Evolutionary conservation across 37 sponge, comb jelly and placozoan species (phyloP), one percentile per base, ranked within the genome.

Genomic region (Dysidea cf. avara): DNA sequence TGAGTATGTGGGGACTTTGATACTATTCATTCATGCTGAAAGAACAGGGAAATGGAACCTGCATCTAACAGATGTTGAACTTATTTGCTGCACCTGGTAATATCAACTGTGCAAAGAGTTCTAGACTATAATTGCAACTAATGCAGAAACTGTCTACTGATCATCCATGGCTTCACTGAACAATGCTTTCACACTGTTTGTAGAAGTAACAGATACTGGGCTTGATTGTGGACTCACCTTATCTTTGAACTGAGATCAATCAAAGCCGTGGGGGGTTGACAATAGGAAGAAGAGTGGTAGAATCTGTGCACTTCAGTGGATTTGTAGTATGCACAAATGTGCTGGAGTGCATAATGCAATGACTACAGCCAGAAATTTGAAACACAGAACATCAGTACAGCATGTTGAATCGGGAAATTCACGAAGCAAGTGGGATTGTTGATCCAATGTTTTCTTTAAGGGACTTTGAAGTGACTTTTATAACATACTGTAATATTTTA

Each of bases 401-500:
- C n/a, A n/a, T n/a, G n/a, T n/a, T n/a, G n/a, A n/a, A n/a, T n/a
- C n/a, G n/a, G n/a, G n/a, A n/a, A n/a, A n/a, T n/a, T n/a, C n/a
- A n/a, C n/a, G n/a, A n/a, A n/a, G n/a, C n/a, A n/a, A n/a, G n/a
- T n/a, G n/a, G n/a, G n/a, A 82, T 75, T 31, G 58, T 71, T 29
- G 83, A 83, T 31, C 84, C 84, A 3, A 83, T 77, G 16, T 83
- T 83, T 46, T 39, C 7, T 17, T 56, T 83, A 3, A 71, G 84
- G 2, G 84, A 83, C 60, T 83, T 83, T 53, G 76, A 83, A 49
- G 84, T 83, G 6, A 83, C 77, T 20, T 39, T 54, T 3, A 75
- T 76, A 47, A 83, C 84, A 13, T 76, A 58, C 7, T 54, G 77
- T 11, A 76, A 83, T 37, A 70, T 69, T 1, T 65, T 83, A 1